Conservation (phyloP, 2,797 vertebrate genomes). For the Aplochiton taeniatus region DNA sequence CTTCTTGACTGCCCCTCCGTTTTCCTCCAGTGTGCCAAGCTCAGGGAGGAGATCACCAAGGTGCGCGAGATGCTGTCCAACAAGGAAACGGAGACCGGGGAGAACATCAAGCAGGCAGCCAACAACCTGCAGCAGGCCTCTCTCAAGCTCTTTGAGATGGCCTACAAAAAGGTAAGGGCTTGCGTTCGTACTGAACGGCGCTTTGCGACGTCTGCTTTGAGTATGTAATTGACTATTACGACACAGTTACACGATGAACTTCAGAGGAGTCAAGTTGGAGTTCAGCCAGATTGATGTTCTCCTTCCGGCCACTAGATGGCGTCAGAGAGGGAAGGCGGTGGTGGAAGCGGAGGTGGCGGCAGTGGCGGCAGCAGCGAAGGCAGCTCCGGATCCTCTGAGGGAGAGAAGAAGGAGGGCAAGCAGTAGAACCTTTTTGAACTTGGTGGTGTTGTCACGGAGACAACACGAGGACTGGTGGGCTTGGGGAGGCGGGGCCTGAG, state of each 20-base stretch:
- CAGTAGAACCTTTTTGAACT: conserved; percentile 82
- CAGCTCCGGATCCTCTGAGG: conserved; percentile 73
- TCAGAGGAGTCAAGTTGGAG: no score
- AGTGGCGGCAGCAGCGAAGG: conserved; percentile 20
- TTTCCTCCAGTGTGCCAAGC: conserved; percentile 85
- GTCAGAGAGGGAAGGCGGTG: conserved; percentile 83
- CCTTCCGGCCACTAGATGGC: conserved; percentile 83
- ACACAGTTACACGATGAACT: neutral
- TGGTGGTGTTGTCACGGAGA: conserved; percentile 62
- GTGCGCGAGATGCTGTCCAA: conserved; percentile 88
- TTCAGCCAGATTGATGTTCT: neutral
- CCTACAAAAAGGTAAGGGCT: conserved; percentile 93
- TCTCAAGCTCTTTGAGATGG: conserved; percentile 96
- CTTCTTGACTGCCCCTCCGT: neutral
- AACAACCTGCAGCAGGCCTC: conserved; percentile 92
- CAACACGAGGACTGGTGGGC: conserved; percentile 63
- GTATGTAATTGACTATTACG: no score
- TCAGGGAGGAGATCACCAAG: conserved; percentile 93
- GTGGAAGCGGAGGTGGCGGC: conserved; percentile 41
- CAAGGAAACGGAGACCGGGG: conserved; percentile 93
- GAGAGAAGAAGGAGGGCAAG: conserved; percentile 90
- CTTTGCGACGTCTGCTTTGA: no score
- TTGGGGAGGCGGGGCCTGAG: conserved; percentile 77
- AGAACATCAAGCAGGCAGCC: conserved; percentile 94
- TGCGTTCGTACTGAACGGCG: neutral